Percentiles rank a stretch among this genome's conserved stretches.
Conservation (phyloP, 2,113 vertebrate species). For the Notarius lentiginosus region DNA sequence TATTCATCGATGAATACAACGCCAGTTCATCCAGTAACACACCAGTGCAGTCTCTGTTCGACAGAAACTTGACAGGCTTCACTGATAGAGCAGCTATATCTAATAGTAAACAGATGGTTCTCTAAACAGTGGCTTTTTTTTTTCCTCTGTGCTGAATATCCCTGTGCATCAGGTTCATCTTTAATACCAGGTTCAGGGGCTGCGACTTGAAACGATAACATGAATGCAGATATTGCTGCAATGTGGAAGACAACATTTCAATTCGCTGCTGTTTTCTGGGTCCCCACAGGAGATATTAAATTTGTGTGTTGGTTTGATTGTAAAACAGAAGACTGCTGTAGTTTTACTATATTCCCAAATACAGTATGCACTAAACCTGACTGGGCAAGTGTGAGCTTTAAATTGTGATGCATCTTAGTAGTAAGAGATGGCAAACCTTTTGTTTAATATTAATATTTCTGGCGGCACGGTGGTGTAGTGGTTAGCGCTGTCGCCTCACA, state of each 20-base stretch:
- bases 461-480: too few species aligned
- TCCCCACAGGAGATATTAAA: constrained; percentile 68
- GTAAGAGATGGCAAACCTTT: constrained; percentile 46
- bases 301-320: constrained; percentile 70
- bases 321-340: constrained; percentile 67
- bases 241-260: constrained; percentile 68
- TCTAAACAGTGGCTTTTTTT: constrained; percentile 41
- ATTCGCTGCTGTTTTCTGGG: constrained; percentile 72
- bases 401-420: constrained; percentile 61
- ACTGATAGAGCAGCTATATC: constrained; percentile 13
- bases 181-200: constrained; percentile 66
- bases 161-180: constrained; percentile 54
- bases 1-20: constrained; percentile 37
- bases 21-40: constrained; percentile 23
- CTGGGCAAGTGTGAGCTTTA: constrained; percentile 19
- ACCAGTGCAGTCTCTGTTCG: constrained; percentile 5
- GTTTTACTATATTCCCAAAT: constrained; percentile 51
- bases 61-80: neutral
- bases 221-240: constrained; percentile 66
- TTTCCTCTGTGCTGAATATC: constrained; percentile 50
- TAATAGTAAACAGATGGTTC: constrained; percentile 34
- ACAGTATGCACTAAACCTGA: constrained; percentile 39
- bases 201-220: constrained; percentile 63
- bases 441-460: constrained; percentile 27
- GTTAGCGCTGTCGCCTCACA: too few species aligned